Evolutionary conservation across 1,140 invertebrate species (phyloP), one percentile per base, ranked within the genome.

Genomic region (Drosophila pseudoananassae): DNA sequence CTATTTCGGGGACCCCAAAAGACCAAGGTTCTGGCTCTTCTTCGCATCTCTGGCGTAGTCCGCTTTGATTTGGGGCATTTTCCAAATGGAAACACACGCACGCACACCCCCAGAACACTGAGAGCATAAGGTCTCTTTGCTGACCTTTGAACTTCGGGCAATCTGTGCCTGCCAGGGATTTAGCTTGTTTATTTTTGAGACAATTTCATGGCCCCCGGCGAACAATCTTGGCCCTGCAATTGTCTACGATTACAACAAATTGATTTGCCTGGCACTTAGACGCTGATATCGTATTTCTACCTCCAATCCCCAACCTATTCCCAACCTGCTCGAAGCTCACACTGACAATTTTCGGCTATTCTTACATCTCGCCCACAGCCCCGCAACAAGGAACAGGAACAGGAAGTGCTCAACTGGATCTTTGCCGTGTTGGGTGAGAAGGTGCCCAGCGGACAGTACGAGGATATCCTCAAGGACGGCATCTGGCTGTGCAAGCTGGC

Each of bases 381-480:
- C 73, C 96, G 97, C 72, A 97, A 97, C 92, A 97, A 97, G 94
- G 96, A 97, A 93, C 95, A 97, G 84, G 98, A 99, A 94, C 93
- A 94, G 23, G 97, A 99, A 92, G 94, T 98, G 38, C 93, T 99
- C 47, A 94, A 94, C 71, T 99, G 98, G 98, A 97, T 99, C 76
- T 95, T 95, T 79, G 94, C 93, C 1, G 96, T 98, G n/a, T 58
- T 97, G 8, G 98, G 97, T 0, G 97, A 99, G 92, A 95, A 96
- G 68, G 92, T 99, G 2, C 97, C 97, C 1, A 93, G 93, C 47
- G 97, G 96, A 23, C 93, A 95, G 40, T 98, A 97, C 78, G 98
- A 99, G 89, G 98, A 99, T 80, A 94, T 98, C 33, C 94, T 99
- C 0, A 96, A 95, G 78, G 97, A 99, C 93, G 98, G 98, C 10